Evolutionary conservation across 2,113 vertebrate species (phyloP), one percentile per base, ranked within the genome.

Genomic region (Callipepla californica): DNA sequence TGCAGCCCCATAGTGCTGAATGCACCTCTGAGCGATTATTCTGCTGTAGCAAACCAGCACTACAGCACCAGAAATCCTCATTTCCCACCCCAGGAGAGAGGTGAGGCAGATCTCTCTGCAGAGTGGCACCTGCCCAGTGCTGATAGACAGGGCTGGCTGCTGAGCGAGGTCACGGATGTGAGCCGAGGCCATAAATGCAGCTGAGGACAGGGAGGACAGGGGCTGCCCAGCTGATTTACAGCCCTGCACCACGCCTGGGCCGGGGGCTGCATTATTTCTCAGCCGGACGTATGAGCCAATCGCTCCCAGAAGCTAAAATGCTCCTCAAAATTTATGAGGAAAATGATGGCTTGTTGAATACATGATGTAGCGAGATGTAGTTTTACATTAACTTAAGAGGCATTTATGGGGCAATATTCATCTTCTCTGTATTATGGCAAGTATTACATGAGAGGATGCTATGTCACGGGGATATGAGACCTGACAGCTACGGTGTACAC

Each of bases 371-470:
- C 74, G 1, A 95, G 94, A 96, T 94, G 95, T 92, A 94, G 96
- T 90, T 95, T 96, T 96, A 96, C 96, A 97, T 97, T 97, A 97
- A 97, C 96, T 97, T 96, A 97, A 97, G 96, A 97, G 96, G 97
- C 96, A 96, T 97, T 97, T 97, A 97, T 96, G 86, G 96, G 96
- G 94, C 91, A 96, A 94, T 97, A 97, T 96, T 96, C 97, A 95
- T 96, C 95, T 95, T 95, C 86, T 69, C 93, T 90, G 85, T 93
- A 72, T 53, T 94, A 96, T 97, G 94, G 92, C 88, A 92, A 96
- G 93, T 89, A 74, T 75, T 95, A 95, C 92, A 67, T n/a, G 87
- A 96, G 96, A 86, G 84, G 95, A 89, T 90, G 95, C 86, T 92
- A 53, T 96, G 96, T 95, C 96, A 95, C 4, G 58, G 85, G 86